These are phyloP conservation scores for Metellina segmentata DNA, from an alignment of 2,888 invertebrate species.

Conservation along the genomic window DNA sequence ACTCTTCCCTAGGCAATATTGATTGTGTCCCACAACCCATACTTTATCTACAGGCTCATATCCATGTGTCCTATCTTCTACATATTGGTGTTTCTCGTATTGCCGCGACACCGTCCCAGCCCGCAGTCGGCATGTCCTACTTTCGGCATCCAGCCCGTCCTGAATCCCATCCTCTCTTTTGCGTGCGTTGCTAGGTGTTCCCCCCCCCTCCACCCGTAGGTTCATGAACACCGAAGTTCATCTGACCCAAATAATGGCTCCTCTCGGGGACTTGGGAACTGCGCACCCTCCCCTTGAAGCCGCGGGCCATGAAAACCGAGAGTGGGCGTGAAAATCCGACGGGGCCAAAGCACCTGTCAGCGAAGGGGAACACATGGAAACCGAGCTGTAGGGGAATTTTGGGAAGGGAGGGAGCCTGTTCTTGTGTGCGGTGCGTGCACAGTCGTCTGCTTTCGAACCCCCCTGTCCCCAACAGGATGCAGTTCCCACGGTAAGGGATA, in stretches of 20 bases:
- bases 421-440: conserved; percentile 50
- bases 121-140: conserved; percentile 16
- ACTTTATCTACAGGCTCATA: too few species aligned
- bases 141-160: neutral
- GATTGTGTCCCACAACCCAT: too few species aligned
- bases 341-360: conserved; percentile 68
- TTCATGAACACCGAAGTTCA: conserved; percentile 69
- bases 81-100: neutral
- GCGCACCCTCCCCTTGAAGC: neutral
- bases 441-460: conserved; percentile 41
- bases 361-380: conserved; percentile 33
- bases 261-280: neutral
- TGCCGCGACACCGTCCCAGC: neutral
- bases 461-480: conserved; percentile 28
- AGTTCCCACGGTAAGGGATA: conserved; percentile 65
- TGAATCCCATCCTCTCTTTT: neutral
- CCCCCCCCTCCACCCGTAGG: conserved; percentile 23
- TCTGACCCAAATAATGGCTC: conserved; percentile 66
- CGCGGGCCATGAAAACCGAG: conserved; percentile 64
- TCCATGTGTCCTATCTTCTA: neutral
- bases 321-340: conserved; percentile 73
- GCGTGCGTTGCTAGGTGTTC: neutral
- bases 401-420: conserved; percentile 12
- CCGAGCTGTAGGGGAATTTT: conserved; percentile 23
- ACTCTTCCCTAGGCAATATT: too few species aligned